These are phyloP conservation scores for Clinocottus analis DNA, from an alignment of 2,113 vertebrate species.

Conservation along the genomic window DNA sequence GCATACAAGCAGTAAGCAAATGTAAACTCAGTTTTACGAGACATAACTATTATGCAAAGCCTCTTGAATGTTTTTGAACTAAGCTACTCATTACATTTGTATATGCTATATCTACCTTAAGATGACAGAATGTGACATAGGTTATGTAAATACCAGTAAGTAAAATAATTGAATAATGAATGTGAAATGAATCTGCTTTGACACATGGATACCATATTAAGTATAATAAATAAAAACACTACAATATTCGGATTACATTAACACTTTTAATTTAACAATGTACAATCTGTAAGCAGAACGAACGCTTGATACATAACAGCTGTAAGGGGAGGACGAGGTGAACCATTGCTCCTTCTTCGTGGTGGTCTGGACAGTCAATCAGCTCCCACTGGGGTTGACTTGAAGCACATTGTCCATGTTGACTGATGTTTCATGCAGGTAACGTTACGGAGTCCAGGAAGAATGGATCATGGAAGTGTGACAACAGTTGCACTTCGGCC, in stretches of 20 bases:
- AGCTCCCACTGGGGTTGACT: constrained; percentile 13
- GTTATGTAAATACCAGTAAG: neutral
- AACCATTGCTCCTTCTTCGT: constrained; percentile 39
- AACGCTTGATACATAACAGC: constrained; percentile 27
- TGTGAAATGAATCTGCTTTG: neutral
- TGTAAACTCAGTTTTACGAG: neutral
- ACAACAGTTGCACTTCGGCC: constrained; percentile 30
- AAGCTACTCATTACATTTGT: neutral
- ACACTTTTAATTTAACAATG: constrained; percentile 76
- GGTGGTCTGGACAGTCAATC: constrained; percentile 40
- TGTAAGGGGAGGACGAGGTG: constrained; percentile 5
- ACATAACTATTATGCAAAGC: neutral
- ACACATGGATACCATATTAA: neutral
- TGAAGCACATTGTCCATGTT: constrained; percentile 56
- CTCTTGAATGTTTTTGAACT: neutral
- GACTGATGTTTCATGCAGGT: constrained; percentile 21
- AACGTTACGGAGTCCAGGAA: constrained; percentile 36
- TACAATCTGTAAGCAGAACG: constrained; percentile 61
- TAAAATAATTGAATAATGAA: neutral
- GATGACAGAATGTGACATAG: neutral
- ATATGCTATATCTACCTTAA: neutral
- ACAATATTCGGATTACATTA: constrained; percentile 38
- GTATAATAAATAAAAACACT: constrained; percentile 33
- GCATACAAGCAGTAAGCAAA: neutral
- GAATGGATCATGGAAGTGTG: constrained; percentile 49